Conservation (phyloP, 1,140 invertebrate genomes). For the Schlechtendalia chinensis region DNA sequence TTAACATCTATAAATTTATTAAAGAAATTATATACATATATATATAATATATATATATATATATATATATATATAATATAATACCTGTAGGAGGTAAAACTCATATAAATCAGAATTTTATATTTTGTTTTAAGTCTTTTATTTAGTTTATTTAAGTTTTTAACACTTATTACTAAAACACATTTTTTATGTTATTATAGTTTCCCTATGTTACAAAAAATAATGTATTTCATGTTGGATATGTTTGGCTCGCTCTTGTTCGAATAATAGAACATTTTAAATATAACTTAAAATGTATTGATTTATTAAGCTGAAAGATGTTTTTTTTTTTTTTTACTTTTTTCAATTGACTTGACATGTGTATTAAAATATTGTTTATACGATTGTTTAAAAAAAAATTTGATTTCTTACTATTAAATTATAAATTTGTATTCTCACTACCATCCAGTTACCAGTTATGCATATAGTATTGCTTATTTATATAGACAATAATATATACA, state of each 20-base stretch:
- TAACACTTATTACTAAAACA: no score
- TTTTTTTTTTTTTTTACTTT: no score
- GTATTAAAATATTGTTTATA: no score
- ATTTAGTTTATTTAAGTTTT: slow-evolving; percentile 6
- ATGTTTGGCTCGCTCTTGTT: no score
- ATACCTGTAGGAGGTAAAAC: background rate
- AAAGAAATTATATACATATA: no score
- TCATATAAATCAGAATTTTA: slow-evolving; percentile 27
- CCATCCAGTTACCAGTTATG: slow-evolving; percentile 20
- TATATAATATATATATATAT: no score
- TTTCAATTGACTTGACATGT: no score
- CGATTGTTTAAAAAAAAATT: no score
- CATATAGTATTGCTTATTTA: slow-evolving; percentile 32
- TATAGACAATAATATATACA: slow-evolving; percentile 5
- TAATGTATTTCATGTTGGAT: slow-evolving; percentile 43
- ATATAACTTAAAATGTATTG: background rate
- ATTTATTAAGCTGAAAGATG: background rate
- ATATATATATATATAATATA: no score
- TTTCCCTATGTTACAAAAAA: slow-evolving; percentile 14
- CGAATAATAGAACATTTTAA: background rate
- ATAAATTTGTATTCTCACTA: no score
- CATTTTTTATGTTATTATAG: slow-evolving; percentile 1
- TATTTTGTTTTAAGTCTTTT: slow-evolving; percentile 12
- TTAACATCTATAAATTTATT: slow-evolving; percentile 2
- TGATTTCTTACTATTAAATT: background rate